A percentile compares a stretch with the other conserved stretches of the same genome.
Conservation (phyloP, 2,113 vertebrate genomes). For the Limanda limanda region DNA sequence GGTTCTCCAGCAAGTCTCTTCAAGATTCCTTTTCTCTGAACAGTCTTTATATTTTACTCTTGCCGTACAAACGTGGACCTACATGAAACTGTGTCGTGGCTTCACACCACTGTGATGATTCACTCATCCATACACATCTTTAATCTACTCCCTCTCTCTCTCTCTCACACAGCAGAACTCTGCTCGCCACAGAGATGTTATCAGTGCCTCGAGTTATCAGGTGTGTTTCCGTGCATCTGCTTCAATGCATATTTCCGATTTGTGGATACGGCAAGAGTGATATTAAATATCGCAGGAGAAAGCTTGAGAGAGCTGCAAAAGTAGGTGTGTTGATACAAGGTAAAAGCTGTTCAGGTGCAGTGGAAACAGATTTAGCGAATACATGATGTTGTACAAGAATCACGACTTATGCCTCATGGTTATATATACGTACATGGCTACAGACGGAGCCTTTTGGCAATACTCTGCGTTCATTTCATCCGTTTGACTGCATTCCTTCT, state of each 20-base stretch:
- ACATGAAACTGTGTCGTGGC: background rate
- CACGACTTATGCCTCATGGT: no score
- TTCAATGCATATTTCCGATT: no score
- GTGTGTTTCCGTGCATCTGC: no score
- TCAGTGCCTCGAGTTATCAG: no score
- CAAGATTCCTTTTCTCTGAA: background rate
- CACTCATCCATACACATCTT: constrained; percentile 8
- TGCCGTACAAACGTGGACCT: background rate
- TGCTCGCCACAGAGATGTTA: no score
- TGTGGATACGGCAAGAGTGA: no score
- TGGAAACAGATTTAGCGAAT: background rate
- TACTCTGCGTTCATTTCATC: no score
- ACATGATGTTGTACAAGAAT: background rate
- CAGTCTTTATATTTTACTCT: background rate
- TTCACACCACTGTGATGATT: constrained; percentile 22
- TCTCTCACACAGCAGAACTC: background rate
- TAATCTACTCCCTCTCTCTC: background rate
- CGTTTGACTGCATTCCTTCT: no score
- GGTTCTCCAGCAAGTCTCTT: background rate
- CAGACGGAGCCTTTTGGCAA: no score
- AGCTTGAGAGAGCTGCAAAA: background rate
- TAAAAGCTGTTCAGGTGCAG: no score
- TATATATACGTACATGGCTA: no score
- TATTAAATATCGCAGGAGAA: background rate
- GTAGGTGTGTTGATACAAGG: background rate